Evolutionary conservation across 2,888 invertebrate genomes (phyloP), one percentile per base, ranked within the genome.

Genomic region (Synanthedon andrenaeformis): DNA sequence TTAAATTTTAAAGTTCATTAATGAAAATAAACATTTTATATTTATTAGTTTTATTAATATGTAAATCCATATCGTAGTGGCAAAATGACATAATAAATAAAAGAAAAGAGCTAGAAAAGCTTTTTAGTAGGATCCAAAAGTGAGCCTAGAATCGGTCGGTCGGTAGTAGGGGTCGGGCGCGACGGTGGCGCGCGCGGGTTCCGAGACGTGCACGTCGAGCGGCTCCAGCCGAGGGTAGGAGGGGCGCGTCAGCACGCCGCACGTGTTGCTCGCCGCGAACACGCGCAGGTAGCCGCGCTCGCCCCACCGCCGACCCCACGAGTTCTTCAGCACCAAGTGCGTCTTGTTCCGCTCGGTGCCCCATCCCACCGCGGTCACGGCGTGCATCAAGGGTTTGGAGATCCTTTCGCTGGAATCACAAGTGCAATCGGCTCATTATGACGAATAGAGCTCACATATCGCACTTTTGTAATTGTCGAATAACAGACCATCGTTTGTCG

Each of bases 331-430:
- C 51, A 76, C 74, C 67, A 83, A 73, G 72, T 77, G 70, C n/a
- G 77, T 66, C 58, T 72, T 72, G 1, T 70, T 70, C 45, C 66
- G 61, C 5, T 3, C 0, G 62, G 63, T 62, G 52, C 74, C 78
- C 82, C 82, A 85, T 0, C 84, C 84, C 56, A 84, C 83, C 11
- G 81, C 82, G 59, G 80, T 57, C 63, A 83, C 76, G 0, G 83
- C 84, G 64, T 84, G 84, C 58, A 72, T 72, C 52, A 69, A 54
- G 51, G 57, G 65, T 58, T 49, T 59, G 58, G 41, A 58, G 52
- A 56, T 53, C 60, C 74, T 72, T 4, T 59, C 59, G 58, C 83
- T 13, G 14, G 11, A 13, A 41, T 23, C 23, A 23, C 23, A 23
- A 23, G 5, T 23, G 23, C 5, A 23, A 23, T 23, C 23, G 23